Conservation (phyloP, 2,888 invertebrate genomes). For the Iphiclides podalirius region DNA sequence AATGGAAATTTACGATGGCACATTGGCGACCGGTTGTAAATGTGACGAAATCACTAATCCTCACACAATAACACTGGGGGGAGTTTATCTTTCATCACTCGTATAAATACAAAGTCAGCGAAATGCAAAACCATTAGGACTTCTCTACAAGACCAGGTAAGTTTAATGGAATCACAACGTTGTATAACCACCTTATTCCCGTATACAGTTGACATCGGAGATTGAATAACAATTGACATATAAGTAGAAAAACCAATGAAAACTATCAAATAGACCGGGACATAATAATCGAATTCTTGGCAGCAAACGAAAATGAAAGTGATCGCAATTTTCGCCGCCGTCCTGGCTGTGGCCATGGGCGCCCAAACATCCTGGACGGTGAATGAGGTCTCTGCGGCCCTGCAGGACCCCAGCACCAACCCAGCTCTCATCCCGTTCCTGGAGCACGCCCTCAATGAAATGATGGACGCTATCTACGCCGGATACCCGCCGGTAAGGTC, state of each 20-base stretch:
- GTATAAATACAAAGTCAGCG: not conserved
- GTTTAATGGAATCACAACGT: not conserved
- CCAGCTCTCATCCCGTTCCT: conserved; percentile 43
- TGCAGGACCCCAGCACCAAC: conserved; percentile 44
- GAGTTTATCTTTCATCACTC: not conserved
- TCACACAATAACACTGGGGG: not conserved
- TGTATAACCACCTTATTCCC: too few relatives aligned
- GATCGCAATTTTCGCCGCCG: conserved; percentile 42
- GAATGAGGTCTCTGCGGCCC: conserved; percentile 43
- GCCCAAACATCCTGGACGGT: conserved; percentile 33
- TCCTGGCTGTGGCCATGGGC: conserved; percentile 30
- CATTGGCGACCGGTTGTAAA: not conserved
- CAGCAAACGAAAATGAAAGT: too few relatives aligned
- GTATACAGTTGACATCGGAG: too few relatives aligned
- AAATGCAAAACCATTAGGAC: not conserved
- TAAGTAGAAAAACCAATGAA: not conserved
- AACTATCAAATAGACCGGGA: too few relatives aligned
- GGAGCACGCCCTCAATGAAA: conserved; percentile 45
- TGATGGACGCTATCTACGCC: conserved; percentile 41
- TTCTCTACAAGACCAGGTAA: not conserved
- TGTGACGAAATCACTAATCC: not conserved
- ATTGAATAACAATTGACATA: too few relatives aligned
- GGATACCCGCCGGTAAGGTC: conserved; percentile 42
- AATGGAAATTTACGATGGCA: not conserved
- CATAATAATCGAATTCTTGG: too few relatives aligned